Evolutionary conservation across 2,888 invertebrate genomes (phyloP), one percentile per base, ranked within the genome.

Genomic region (Hypomecis punctinalis): DNA sequence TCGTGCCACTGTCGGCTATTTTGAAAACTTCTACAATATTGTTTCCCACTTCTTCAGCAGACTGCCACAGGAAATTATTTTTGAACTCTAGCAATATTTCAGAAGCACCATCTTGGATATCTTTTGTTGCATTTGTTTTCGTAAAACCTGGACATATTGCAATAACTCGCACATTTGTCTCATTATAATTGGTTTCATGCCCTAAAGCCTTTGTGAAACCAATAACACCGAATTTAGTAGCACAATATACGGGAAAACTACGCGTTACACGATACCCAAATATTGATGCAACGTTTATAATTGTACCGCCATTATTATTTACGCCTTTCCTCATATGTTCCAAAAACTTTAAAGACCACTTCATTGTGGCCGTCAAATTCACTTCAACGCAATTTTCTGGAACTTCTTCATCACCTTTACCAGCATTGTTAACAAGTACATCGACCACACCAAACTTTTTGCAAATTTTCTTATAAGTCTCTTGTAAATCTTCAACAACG

Each of bases 271-370:
- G 81, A 42, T 93, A 85, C 0, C 95, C 95, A 63, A 93, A 90
- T 10, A 94, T 90, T 0, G 95, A 95, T 1, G 94, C 88, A 43
- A 94, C 83, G 76, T 96, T 96, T 13, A 95, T 87, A 51, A 95
- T 91, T 3, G 93, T 90, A 5, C 95, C 95, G 5, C 95, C 95
- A 46, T 81, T 77, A 0, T 94, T 94, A 1, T 92, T 89, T 36
- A 87, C 89, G 68, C 93, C 88, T 55, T 81, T 90, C n/a, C 94
- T 87, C 93, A 94, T 92, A 76, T 93, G 86, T 58, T 94, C 85
- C 72, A 94, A 85, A 37, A 92, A 94, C 35, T 94, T 84, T 33
- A 92, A 77, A 0, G 89, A 88, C 65, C 93, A 85, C 48, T 79
- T 77, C 4, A 84, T 66, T 1, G 78, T 36, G 39, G 79, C 82